A percentile compares a stretch with the other conserved stretches of the same genome.
Conservation (phyloP, 2,797 vertebrate species). For the Poeciliopsis turneri region DNA sequence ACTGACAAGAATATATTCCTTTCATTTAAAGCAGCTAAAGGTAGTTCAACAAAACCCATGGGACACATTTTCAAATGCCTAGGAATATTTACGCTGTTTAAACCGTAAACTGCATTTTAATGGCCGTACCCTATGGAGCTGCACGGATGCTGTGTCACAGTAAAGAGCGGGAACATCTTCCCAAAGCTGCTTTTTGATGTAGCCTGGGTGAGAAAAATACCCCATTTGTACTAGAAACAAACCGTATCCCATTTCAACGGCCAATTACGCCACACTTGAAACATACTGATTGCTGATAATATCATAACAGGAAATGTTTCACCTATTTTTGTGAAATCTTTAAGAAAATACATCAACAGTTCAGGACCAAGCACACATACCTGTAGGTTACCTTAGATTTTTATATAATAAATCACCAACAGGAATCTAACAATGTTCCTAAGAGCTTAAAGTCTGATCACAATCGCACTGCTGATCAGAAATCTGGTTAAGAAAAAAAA, state of each 20-base stretch:
- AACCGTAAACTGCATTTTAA: slow-evolving; percentile 67
- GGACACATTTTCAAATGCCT: slow-evolving; percentile 66
- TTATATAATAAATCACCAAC: neutral
- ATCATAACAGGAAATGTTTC: too few species aligned
- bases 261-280: neutral
- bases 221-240: slow-evolving; percentile 25
- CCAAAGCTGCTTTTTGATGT: slow-evolving; percentile 18
- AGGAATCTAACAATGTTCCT: neutral
- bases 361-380: neutral
- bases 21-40: slow-evolving; percentile 51
- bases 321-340: neutral
- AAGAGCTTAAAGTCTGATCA: neutral
- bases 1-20: slow-evolving; percentile 54
- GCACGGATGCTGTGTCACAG: slow-evolving; percentile 39
- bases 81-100: slow-evolving; percentile 68
- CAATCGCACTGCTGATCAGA: neutral
- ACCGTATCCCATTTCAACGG: neutral
- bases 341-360: neutral
- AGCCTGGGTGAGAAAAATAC: slow-evolving; percentile 15
- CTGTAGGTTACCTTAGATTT: neutral
- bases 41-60: slow-evolving; percentile 66
- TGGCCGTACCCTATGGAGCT: slow-evolving; percentile 41
- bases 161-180: slow-evolving; percentile 14
- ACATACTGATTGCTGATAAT: too few species aligned
- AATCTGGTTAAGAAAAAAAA: neutral